Base-by-base conservation (phyloP, 2,797 vertebrate genomes). In the Alcedo quadribrachys region DNA sequence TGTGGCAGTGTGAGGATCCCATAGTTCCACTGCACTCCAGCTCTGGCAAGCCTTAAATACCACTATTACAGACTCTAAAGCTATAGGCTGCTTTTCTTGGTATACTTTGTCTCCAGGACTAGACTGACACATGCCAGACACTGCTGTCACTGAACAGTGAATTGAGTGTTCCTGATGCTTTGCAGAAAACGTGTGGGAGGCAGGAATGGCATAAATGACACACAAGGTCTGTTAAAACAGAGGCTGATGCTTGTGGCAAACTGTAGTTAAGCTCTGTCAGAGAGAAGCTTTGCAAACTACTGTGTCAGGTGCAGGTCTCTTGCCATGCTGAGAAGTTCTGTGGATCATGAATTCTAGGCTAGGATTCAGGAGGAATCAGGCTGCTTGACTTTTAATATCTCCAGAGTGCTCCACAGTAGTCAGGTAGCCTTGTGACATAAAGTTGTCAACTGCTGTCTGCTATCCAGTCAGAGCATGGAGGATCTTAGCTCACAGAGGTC, bases 11-110 rank as follows among this genome's bases (percentile, higher is more conserved):
- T 19, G n/a, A 84, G 57, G 16, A 32, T 70, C 28, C 60, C 46
- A 27, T 0, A 17, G 32, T 5, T 48, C 55, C 28, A 5, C 24
- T 28, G 48, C 2, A 1, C 5, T 0, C 2, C 18, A 61, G 12
- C 57, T 61, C 81, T 48, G 46, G 12, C 27, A 46, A 40, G 32
- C 18, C 11, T 33, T 48, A 55, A 53, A 60, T 30, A 51, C 21
- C 42, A 6, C 19, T 42, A 3, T 15, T 3, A 6, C 9, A 79
- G n/a, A 8, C 25, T 53, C 12, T 5, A 11, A 45, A 37, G 7
- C 10, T 8, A 11, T 37, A 42, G 53, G 24, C 30, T 76, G 55
- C 25, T 66, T 25, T 43, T n/a, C 51, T 50, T 63, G 20, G 18
- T 58, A 4, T 33, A 8, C 37, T 75, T 78, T 58, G 5, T 43